Base-by-base conservation (phyloP, 2,113 vertebrate species). In the Strix uralensis region DNA sequence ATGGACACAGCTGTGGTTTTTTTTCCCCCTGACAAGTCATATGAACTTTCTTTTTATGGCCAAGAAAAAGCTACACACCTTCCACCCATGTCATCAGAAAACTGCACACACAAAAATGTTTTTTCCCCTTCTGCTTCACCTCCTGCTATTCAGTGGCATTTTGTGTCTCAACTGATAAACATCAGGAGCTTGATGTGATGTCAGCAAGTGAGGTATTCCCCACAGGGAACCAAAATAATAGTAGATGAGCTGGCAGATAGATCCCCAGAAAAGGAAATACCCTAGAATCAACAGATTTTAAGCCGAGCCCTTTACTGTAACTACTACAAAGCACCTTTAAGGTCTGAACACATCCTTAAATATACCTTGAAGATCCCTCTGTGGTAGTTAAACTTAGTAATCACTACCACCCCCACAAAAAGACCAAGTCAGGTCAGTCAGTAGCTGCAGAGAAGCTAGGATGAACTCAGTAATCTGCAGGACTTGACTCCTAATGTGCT, bases 211-310 rank as follows among this genome's bases (percentile, higher is more conserved):
- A 90, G 83, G 58, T 80, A 80, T 23, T 92, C 44, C 58, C 73
- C 58, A 71, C 25, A 83, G n/a, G 49, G 82, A 90, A 88, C 49
- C 34, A 95, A 94, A 91, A 83, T 66, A 93, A 79, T 46, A 94
- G 69, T 75, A 79, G 70, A 81, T 86, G 66, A 97, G 49, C 57
- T 90, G 58, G 81, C 84, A 94, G 46, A 87, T 85, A 82, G 42
- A 38, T 38, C 42, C 42, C 26, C 87, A 73, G 58, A 70, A 94
- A 90, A 13, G 32, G 58, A 86, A 92, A 21, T 34, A 90, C 86
- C 49, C 34, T 13, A 54, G 85, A 75, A 4, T 6, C 2, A 46
- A 52, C 5, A 61, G 15, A 65, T 82, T 42, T 38, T 25, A 87
- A 91, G 22, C 32, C 66, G 21, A 46, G 36, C 7, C 30, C 47